Evolutionary conservation across 2,888 invertebrate genomes (phyloP).

Genomic region (Imbricaverruca yamaguchii): DNA sequence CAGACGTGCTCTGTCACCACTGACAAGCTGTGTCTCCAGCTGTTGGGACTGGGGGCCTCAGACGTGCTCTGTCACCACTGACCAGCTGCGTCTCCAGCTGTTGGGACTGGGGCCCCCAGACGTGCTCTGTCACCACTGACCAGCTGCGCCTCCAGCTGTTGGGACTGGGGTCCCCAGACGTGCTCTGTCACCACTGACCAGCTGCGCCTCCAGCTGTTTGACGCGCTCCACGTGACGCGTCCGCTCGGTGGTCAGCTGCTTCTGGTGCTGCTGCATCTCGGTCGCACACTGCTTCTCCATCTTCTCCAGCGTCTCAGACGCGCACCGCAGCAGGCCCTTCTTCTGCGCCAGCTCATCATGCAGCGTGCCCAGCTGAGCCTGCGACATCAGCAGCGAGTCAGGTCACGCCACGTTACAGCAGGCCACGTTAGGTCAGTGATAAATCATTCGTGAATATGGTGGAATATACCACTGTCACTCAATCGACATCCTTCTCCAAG

Average conservation of each 20-base stretch:
- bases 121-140: too few relatives aligned
- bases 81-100: too few relatives aligned
- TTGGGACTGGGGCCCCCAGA: too few relatives aligned
- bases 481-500: too few relatives aligned
- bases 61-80: too few relatives aligned
- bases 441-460: too few relatives aligned
- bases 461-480: too few relatives aligned
- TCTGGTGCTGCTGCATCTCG: slow-evolving; percentile 25
- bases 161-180: too few relatives aligned
- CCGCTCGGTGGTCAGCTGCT: not conserved
- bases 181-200: not conserved
- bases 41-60: too few relatives aligned
- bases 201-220: not conserved
- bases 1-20: not conserved
- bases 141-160: too few relatives aligned
- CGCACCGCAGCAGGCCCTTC: slow-evolving; percentile 73
- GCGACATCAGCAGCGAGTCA: slow-evolving; percentile 35
- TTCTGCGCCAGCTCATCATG: slow-evolving; percentile 65
- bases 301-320: slow-evolving; percentile 70
- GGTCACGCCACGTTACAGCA: too few relatives aligned
- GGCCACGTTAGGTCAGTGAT: too few relatives aligned
- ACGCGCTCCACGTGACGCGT: not conserved
- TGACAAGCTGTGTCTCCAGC: not conserved
- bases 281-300: slow-evolving; percentile 47
- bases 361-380: slow-evolving; percentile 69